Evolutionary conservation across 2,888 invertebrate species (phyloP).

Genomic region (Synergus laeviventris): DNA sequence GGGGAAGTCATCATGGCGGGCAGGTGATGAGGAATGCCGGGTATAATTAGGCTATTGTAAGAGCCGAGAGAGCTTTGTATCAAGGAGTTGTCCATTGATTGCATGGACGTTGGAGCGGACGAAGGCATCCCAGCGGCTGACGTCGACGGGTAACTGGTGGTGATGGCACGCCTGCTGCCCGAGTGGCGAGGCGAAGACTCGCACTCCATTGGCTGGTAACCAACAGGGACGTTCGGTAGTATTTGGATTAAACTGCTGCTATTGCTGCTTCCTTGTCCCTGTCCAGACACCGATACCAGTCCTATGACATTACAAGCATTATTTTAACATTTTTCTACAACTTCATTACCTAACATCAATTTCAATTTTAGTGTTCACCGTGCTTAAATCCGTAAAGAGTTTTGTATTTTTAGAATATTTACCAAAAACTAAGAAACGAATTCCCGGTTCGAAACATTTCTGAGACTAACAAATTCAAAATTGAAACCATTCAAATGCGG

Average conservation of each 20-base stretch:
- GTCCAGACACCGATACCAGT: constrained; percentile 75
- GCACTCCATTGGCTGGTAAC: constrained; percentile 86
- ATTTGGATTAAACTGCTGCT: constrained; percentile 71
- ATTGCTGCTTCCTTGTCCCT: constrained; percentile 66
- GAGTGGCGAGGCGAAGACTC: constrained; percentile 80
- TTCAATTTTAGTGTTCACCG: background rate
- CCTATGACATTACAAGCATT: constrained; percentile 65
- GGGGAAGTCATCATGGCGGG: constrained; percentile 68
- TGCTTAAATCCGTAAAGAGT: background rate
- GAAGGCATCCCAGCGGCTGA: constrained; percentile 62
- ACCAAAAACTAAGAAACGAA: no score
- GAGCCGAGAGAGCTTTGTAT: constrained; percentile 76
- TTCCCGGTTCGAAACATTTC: no score
- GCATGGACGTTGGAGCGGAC: constrained; percentile 70
- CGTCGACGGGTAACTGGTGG: constrained; percentile 66
- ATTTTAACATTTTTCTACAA: background rate
- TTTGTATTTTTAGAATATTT: background rate
- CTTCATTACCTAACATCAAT: background rate
- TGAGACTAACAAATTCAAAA: no score
- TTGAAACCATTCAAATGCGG: no score
- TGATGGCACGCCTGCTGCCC: constrained; percentile 66
- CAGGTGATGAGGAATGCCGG: constrained; percentile 75
- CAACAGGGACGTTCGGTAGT: constrained; percentile 68
- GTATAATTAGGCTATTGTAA: constrained; percentile 75
- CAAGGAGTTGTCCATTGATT: constrained; percentile 72